Evolutionary conservation across 2,113 vertebrate genomes (phyloP).

Genomic region (Corythoichthys intestinalis): DNA sequence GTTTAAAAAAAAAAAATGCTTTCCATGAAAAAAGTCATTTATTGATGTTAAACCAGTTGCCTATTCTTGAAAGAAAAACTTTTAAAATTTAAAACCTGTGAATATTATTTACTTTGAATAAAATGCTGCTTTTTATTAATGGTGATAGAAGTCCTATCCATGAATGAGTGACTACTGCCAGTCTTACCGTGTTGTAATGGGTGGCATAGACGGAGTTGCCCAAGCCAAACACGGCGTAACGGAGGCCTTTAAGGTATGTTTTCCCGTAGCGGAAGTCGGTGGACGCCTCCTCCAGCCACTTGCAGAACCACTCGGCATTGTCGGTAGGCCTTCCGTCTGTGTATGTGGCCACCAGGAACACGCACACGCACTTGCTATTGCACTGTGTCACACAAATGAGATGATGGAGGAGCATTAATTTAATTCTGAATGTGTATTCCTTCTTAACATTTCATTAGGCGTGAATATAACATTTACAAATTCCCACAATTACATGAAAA

Average conservation of each 20-base stretch:
- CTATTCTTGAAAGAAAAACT: too few species aligned
- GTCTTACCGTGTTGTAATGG: slow-evolving; percentile 86
- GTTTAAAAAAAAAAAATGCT: too few species aligned
- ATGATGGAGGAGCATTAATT: neutral
- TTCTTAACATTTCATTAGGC: too few species aligned
- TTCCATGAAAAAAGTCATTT: too few species aligned
- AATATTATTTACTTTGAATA: too few species aligned
- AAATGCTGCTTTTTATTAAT: too few species aligned
- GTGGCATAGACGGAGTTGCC: slow-evolving; percentile 83
- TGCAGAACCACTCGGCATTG: slow-evolving; percentile 88
- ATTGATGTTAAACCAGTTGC: too few species aligned
- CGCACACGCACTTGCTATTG: slow-evolving; percentile 75
- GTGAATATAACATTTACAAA: too few species aligned
- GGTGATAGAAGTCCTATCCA: too few species aligned
- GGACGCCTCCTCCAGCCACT: slow-evolving; percentile 87
- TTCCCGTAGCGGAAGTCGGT: slow-evolving; percentile 88
- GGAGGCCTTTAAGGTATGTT: slow-evolving; percentile 82
- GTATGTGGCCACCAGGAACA: slow-evolving; percentile 88
- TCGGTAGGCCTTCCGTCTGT: slow-evolving; percentile 82
- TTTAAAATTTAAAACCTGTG: too few species aligned
- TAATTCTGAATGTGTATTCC: too few species aligned
- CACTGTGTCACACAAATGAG: slow-evolving; percentile 59
- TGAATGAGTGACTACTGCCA: neutral
- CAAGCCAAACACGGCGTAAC: slow-evolving; percentile 86
- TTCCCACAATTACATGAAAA: too few species aligned